Percentiles rank a stretch among this genome's conserved stretches.
These are phyloP conservation scores for Ceryle rudis DNA, from an alignment of 2,797 vertebrate species.

Conservation along the genomic window DNA sequence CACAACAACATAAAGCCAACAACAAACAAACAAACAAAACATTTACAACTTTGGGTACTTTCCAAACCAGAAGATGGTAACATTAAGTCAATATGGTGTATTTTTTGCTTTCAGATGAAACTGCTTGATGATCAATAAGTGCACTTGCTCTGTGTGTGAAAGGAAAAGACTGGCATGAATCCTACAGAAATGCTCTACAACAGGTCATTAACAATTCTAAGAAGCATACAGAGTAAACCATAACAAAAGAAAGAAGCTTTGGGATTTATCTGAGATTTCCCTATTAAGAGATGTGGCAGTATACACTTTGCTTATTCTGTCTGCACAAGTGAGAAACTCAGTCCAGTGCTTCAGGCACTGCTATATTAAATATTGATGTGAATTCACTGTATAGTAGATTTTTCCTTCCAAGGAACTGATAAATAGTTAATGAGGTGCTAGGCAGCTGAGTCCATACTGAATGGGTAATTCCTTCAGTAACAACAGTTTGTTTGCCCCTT, in stretches of 20 bases:
- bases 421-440: conserved; percentile 82
- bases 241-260: conserved; percentile 61
- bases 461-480: conserved; percentile 78
- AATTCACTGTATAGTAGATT: conserved; percentile 76
- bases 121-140: conserved; percentile 54
- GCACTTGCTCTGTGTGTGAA: conserved; percentile 32
- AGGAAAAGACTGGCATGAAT: conserved; percentile 52
- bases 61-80: conserved; percentile 49
- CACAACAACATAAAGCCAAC: too few relatives aligned
- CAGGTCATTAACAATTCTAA: conserved; percentile 67
- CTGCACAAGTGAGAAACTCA: conserved; percentile 74
- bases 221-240: conserved; percentile 54
- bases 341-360: conserved; percentile 72
- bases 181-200: conserved; percentile 55
- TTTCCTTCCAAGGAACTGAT: conserved; percentile 80
- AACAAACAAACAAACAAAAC: too few relatives aligned
- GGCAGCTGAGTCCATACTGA: conserved; percentile 70
- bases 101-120: conserved; percentile 30
- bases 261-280: conserved; percentile 68
- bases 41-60: background rate
- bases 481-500: conserved; percentile 72
- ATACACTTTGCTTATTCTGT: conserved; percentile 62
- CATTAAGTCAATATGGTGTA: conserved; percentile 20
- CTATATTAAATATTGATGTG: conserved; percentile 82
- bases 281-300: conserved; percentile 50